Evolutionary conservation across 2,888 invertebrate genomes (phyloP).

Genomic region (Drosophila limbata): DNA sequence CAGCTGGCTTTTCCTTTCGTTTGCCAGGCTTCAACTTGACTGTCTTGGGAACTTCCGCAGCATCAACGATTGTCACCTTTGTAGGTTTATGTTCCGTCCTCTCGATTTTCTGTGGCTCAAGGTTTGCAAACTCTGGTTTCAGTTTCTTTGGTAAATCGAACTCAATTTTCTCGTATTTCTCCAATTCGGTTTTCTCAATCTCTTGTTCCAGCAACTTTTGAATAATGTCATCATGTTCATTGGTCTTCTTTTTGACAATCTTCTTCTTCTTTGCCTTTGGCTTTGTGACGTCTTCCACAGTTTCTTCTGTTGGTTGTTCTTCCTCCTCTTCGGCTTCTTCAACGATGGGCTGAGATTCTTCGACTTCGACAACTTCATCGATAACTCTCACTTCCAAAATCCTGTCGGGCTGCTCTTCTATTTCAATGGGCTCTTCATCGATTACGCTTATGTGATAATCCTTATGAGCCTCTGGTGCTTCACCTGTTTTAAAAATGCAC

Average conservation of each 20-base stretch:
- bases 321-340: constrained; percentile 81
- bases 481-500: constrained; percentile 73
- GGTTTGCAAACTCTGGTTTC: constrained; percentile 73
- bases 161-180: constrained; percentile 85
- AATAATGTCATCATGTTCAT: constrained; percentile 84
- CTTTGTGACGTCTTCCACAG: constrained; percentile 63
- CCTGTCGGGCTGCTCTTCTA: constrained; percentile 82
- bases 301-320: constrained; percentile 55
- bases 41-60: constrained; percentile 87
- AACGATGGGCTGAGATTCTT: constrained; percentile 81
- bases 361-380: constrained; percentile 73
- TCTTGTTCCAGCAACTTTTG: constrained; percentile 83
- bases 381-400: constrained; percentile 78
- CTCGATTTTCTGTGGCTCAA: constrained; percentile 88
- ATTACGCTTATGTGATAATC: constrained; percentile 85
- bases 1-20: constrained; percentile 85
- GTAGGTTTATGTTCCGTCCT: constrained; percentile 88
- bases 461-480: constrained; percentile 76
- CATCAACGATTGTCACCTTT: constrained; percentile 88
- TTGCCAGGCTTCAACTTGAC: constrained; percentile 88
- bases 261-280: constrained; percentile 80
- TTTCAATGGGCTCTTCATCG: constrained; percentile 84
- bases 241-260: constrained; percentile 81
- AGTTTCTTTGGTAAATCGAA: constrained; percentile 82
- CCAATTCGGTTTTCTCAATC: constrained; percentile 85